Conservation (phyloP, 2,888 invertebrate genomes). For the Galerucella nymphaeae region DNA sequence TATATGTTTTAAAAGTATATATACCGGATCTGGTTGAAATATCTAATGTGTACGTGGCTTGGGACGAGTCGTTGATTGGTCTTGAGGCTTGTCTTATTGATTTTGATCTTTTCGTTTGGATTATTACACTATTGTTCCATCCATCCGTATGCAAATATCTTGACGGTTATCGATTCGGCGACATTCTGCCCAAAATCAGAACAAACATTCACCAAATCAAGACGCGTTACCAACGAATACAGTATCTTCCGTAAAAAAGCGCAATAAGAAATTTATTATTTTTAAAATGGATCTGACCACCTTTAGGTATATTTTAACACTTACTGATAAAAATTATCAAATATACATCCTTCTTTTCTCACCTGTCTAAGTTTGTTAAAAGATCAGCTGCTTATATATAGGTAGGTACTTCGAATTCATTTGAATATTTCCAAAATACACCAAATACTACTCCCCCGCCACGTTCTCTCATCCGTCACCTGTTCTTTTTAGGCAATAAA, state of each 20-base stretch:
- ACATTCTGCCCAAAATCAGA: constrained; percentile 34
- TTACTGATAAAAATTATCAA: constrained; percentile 10
- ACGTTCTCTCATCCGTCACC: constrained; percentile 52
- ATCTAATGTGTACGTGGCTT: constrained; percentile 55
- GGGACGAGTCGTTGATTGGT: constrained; percentile 37
- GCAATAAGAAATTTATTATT: not conserved
- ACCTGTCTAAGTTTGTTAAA: constrained; percentile 40
- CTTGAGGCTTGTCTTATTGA: constrained; percentile 57
- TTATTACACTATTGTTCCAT: constrained; percentile 61
- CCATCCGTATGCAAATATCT: constrained; percentile 59
- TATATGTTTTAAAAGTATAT: constrained; percentile 63
- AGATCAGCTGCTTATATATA: constrained; percentile 41
- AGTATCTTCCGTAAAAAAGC: not conserved
- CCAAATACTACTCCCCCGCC: constrained; percentile 48
- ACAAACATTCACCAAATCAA: constrained; percentile 25
- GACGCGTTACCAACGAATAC: not conserved
- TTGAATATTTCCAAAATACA: constrained; percentile 53
- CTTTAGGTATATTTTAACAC: constrained; percentile 1
- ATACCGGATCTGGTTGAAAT: constrained; percentile 60
- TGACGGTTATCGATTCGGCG: constrained; percentile 44
- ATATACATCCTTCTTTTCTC: constrained; percentile 18
- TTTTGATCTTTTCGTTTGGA: constrained; percentile 60
- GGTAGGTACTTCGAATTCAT: constrained; percentile 36
- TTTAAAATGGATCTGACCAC: not conserved
- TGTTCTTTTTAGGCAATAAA: constrained; percentile 48